Evolutionary conservation across 2,888 invertebrate genomes (phyloP), one percentile per base, ranked within the genome.

Genomic region (Latrodectus hesperus): DNA sequence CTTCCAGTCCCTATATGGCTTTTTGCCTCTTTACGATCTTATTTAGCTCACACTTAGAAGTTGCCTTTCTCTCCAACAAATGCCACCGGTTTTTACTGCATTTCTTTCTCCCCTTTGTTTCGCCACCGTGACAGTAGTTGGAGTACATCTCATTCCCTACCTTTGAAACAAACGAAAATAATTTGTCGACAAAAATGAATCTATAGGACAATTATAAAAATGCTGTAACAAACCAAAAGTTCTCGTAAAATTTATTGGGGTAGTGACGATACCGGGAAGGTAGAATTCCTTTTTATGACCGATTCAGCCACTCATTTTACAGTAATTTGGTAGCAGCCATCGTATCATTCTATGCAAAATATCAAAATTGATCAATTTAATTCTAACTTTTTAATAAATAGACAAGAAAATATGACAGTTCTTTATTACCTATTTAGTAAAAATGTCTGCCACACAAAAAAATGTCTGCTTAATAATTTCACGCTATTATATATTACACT

Each of bases 1-100:
- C 49, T 14, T 71, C 53, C 65, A 52, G 17, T 52, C 73, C 22
- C 80, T 65, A 60, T 49, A 73, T 51, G 52, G 80, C 80, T 65
- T 60, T 81, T 81, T 73, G 80, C 51, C 71, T 76, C 83, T 76
- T 83, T 83, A 83, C 83, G 83, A 83, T 76, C 83, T 83, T 70
- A 83, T 83, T 83, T 83, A 68, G 79, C 71, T 38, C 60, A 49
- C 49, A 60, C 16, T 79, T 51, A 26, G 68, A 68, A 72, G 72
- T n/a, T 72, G 71, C 72, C 72, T 12, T 38, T 49, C 51, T 60
- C 64, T 64, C 55, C 77, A 77, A 16, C 65, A 76, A 65, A 11
- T 22, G 67, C 64, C 51, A 38, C 65, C 17, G 49, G n/a, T 76
- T 55, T 38, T 38, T 38, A 38, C 38, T 38, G 6, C 38, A 26